Percentiles rank a stretch among this genome's conserved stretches.
Evolutionary conservation across 2,888 invertebrate species (phyloP).

Genomic region (Copidosoma aretas): DNA sequence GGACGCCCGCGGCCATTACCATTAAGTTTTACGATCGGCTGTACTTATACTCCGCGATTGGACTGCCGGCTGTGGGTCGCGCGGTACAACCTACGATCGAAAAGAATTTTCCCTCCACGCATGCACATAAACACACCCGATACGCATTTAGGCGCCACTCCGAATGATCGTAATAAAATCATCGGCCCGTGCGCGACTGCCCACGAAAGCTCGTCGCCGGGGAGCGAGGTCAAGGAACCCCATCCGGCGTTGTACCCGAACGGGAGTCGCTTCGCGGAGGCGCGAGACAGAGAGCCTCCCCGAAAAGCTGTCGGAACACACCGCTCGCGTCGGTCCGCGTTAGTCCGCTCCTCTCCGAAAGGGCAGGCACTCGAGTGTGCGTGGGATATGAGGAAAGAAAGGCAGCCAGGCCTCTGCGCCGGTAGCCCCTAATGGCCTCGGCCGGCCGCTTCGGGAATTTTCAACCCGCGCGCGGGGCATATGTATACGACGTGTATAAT

Average conservation of each 20-base stretch:
- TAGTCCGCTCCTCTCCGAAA: no score
- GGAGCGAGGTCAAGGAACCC: not conserved
- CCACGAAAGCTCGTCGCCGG: not conserved
- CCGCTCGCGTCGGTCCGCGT: no score
- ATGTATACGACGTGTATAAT: no score
- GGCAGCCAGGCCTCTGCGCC: not conserved
- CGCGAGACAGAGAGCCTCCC: not conserved
- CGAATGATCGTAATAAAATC: not conserved
- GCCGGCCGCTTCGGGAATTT: not conserved
- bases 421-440: not conserved
- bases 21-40: slow-evolving; percentile 28
- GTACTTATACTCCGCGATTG: slow-evolving; percentile 13
- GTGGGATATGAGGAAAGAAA: not conserved
- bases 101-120: slow-evolving; percentile 11
- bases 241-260: no score
- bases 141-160: not conserved
- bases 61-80: slow-evolving; percentile 11
- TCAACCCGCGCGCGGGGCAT: not conserved
- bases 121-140: not conserved
- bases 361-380: no score
- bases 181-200: not conserved
- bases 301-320: no score
- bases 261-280: no score
- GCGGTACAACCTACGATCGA: not conserved
- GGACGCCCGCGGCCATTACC: slow-evolving; percentile 22